phyloP scores from a whole-genome alignment of 35 echinoderm and acorn worm species.

The Diadema setosum region DNA sequence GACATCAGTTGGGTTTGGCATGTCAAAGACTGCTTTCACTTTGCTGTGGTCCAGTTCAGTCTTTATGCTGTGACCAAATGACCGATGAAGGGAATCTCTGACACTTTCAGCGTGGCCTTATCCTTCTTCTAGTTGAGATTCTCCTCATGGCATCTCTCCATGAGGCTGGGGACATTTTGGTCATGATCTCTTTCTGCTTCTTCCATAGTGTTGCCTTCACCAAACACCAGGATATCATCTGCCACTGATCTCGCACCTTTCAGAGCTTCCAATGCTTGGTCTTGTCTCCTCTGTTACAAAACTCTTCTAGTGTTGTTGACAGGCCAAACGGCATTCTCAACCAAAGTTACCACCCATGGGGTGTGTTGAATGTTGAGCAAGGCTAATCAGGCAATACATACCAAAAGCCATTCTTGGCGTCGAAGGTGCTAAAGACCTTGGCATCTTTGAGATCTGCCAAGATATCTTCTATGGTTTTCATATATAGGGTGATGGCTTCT shows the following conservation, averaged over 20 bases:
- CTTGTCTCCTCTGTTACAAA: neutral
- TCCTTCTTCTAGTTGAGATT: neutral
- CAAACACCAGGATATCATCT: conserved; percentile 22
- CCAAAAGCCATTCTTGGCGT: no score
- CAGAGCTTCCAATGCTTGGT: neutral
- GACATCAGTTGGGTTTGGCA: no score
- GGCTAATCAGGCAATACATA: no score
- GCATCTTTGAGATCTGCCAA: no score
- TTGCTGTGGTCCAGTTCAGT: neutral
- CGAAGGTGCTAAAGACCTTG: no score
- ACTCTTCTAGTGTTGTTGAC: no score
- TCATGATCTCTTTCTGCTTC: neutral
- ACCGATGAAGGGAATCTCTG: neutral
- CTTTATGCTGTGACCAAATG: conserved; percentile 5
- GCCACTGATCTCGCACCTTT: neutral
- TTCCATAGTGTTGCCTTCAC: conserved; percentile 17
- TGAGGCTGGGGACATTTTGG: neutral
- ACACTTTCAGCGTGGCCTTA: neutral
- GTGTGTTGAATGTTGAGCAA: no score
- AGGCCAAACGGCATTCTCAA: no score
- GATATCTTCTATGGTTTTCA: no score
- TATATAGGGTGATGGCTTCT: no score
- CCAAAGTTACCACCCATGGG: no score
- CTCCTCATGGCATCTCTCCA: neutral
- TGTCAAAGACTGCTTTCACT: conserved; percentile 7